Conservation (phyloP, 2,113 vertebrate species). For the Hippocampus abdominalis region DNA sequence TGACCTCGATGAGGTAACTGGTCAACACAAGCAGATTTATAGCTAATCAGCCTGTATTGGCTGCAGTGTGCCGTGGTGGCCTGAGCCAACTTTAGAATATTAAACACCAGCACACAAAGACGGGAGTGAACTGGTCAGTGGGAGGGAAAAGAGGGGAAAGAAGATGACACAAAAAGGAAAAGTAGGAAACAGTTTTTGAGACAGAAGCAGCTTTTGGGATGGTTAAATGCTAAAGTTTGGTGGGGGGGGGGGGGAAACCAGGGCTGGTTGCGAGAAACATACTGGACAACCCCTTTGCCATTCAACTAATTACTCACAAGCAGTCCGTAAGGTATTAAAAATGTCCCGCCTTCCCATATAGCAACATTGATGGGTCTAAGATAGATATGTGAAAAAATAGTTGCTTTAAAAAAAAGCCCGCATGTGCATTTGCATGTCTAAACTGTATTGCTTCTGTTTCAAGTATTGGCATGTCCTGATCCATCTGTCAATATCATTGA, state of each 20-base stretch:
- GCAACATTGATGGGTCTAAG: conserved; percentile 48
- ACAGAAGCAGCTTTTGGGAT: not conserved
- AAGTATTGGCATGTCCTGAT: conserved; percentile 28
- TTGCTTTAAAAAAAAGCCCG: not conserved
- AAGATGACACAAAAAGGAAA: conserved; percentile 6
- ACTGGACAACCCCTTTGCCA: conserved; percentile 24
- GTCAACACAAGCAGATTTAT: conserved; percentile 61
- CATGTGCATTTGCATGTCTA: conserved; percentile 9
- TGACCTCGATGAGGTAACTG: conserved; percentile 58
- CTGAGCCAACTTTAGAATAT: conserved; percentile 60
- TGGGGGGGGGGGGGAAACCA: not conserved
- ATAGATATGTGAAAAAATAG: not conserved
- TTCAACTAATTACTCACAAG: conserved; percentile 44
- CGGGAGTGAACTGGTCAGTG: conserved; percentile 46
- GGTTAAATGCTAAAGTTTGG: not conserved
- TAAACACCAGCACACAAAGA: conserved; percentile 49
- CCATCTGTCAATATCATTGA: conserved; percentile 45
- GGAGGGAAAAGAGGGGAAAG: conserved; percentile 14
- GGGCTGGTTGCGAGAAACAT: conserved; percentile 13
- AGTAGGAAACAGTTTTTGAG: not conserved
- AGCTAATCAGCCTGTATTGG: conserved; percentile 64
- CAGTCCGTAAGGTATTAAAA: conserved; percentile 41
- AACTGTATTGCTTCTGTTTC: conserved; percentile 24
- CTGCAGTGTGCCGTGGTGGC: conserved; percentile 44
- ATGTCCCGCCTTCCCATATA: conserved; percentile 43